These are phyloP conservation scores for Calcarius lapponicus DNA, from an alignment of 2,797 vertebrate species.

Conservation along the genomic window DNA sequence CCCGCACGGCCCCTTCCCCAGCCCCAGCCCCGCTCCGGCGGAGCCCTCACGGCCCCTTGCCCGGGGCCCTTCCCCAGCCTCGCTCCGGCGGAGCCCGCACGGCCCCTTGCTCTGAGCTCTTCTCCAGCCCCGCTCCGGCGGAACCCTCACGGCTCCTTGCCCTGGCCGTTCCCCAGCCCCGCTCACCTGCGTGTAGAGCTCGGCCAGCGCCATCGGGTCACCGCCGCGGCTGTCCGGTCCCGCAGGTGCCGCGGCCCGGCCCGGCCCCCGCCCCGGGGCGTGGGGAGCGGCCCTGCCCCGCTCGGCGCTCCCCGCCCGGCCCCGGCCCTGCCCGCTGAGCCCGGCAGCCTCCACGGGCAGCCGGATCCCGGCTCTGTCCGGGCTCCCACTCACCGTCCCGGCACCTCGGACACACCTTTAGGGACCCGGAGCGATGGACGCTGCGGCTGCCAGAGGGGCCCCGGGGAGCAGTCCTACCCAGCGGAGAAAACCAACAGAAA, in stretches of 20 bases:
- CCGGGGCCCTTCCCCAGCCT: too few species aligned
- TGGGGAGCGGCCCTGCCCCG: background rate
- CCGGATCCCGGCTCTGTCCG: background rate
- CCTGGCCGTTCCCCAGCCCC: background rate
- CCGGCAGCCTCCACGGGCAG: background rate
- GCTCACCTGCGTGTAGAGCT: conserved; percentile 79
- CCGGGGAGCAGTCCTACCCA: background rate
- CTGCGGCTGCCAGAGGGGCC: fast-evolving
- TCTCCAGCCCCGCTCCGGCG: too few species aligned
- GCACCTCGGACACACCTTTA: fast-evolving
- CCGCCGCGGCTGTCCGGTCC: background rate
- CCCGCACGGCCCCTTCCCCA: too few species aligned
- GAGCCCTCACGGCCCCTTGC: too few species aligned
- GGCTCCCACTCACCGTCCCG: background rate
- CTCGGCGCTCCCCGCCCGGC: background rate
- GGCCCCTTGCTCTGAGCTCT: too few species aligned
- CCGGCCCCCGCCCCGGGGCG: background rate
- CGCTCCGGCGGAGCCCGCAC: background rate
- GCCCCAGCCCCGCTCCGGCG: too few species aligned
- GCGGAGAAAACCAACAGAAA: background rate
- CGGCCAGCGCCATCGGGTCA: conserved; percentile 72
- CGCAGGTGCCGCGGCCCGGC: background rate
- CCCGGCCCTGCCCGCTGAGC: background rate
- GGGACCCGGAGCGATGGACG: fast-evolving
- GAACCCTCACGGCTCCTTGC: too few species aligned